Conservation (phyloP, 2,113 vertebrate species). For the Cryptomyrus ogoouensis region DNA sequence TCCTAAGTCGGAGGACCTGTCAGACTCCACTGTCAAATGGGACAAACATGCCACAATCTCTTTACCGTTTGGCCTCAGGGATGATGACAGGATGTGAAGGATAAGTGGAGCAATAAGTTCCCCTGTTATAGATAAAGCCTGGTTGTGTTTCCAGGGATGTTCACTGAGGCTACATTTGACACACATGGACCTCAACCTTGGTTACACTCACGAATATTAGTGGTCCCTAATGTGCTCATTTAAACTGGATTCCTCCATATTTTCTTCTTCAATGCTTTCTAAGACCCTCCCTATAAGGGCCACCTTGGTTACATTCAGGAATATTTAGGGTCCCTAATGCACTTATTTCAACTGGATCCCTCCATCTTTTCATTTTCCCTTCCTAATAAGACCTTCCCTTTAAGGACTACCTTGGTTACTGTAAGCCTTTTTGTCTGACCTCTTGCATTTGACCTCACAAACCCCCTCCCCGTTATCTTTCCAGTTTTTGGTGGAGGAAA, state of each 20-base stretch:
- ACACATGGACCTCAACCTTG: neutral
- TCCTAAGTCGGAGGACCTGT: neutral
- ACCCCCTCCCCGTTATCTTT: neutral
- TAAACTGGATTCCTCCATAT: neutral
- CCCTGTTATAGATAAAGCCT: neutral
- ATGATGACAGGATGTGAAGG: neutral
- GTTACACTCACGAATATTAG: neutral
- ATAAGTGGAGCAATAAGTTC: neutral
- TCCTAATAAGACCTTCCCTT: neutral
- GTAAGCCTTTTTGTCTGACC: neutral
- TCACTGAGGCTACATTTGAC: neutral
- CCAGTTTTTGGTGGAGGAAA: neutral
- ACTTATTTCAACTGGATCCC: neutral
- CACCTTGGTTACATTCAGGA: neutral
- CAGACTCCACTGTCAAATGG: neutral
- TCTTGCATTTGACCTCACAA: neutral
- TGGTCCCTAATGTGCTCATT: neutral
- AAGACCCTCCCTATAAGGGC: neutral
- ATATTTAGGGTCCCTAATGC: neutral
- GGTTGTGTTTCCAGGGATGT: neutral
- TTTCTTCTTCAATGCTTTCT: neutral
- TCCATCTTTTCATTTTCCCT: neutral
- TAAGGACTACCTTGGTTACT: neutral
- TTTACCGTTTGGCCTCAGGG: neutral
- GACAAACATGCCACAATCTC: neutral